Base-by-base conservation (phyloP, 2,797 vertebrate species). In the Xerus rutilus region DNA sequence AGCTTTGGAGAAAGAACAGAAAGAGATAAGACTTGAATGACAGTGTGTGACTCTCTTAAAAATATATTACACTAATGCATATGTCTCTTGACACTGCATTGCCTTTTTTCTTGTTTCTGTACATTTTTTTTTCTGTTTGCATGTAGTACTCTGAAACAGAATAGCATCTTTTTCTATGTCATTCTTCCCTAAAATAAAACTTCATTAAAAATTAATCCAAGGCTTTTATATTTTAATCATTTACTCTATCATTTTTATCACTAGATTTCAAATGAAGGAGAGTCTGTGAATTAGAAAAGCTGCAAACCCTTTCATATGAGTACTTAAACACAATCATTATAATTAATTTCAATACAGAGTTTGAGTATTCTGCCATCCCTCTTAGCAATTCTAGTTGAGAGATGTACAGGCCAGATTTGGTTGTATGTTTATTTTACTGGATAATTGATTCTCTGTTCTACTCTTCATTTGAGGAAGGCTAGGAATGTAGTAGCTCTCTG, bases 131-230 rank as follows among this genome's bases (percentile, higher is more conserved):
- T 94, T 93, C 39, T 89, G 15, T 67, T 86, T 95, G 25, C 3
- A 35, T 28, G 3, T 52, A 72, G 11, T 70, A 59, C 4, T 83
- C 39, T 87, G 6, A 77, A 89, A 84, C 8, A 95, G 21, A 23
- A 21, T 39, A 67, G 4, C 7, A 65, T 64, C 9, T 73, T 77
- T 93, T 87, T 49, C 82, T 65, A 81, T 97, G 95, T 96, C 79
- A 89, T 97, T 97, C 97, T 97, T 83, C 89, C 64, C 52, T 93
- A 96, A 97, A 98, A 98, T 98, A 97, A 98, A 97, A 97, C 73
- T 95, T 98, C 93, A 98, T 98, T 98, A 96, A 97, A 93, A 97
- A 98, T 98, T 98, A 98, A 98, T 98, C 94, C 87, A 92, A 69
- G 91, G 74, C 65, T 96, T 97, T 98, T 97, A 97, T 97, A 97